Conservation (phyloP, 1,140 invertebrate species). For the Meloidogyne chitwoodi region DNA sequence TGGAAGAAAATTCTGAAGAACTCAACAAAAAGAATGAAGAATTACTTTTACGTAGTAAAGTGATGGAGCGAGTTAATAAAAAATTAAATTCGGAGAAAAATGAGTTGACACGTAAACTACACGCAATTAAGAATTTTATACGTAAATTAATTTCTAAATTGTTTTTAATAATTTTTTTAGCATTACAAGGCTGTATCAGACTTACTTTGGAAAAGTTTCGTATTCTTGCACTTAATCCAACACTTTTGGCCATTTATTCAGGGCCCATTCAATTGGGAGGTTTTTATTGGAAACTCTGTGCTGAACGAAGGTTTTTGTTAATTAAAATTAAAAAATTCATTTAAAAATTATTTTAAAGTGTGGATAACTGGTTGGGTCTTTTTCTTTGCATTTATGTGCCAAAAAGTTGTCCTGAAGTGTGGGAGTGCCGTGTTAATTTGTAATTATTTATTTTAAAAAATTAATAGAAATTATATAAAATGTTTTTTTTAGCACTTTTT, state of each 20-base stretch:
- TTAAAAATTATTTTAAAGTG: background rate
- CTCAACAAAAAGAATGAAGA: background rate
- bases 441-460: background rate
- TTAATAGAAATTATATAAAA: no score
- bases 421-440: background rate
- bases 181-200: background rate
- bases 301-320: background rate
- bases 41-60: background rate
- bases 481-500: background rate
- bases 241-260: background rate
- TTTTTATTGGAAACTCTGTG: background rate
- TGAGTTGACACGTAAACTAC: background rate
- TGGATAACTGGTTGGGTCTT: background rate
- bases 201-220: background rate
- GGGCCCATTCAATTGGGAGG: background rate
- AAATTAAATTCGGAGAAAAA: background rate
- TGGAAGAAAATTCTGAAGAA: background rate
- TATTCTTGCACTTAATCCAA: background rate
- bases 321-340: background rate
- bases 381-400: background rate
- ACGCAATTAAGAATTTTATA: background rate
- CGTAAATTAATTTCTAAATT: background rate
- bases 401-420: background rate
- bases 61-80: background rate
- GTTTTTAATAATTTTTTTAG: background rate